Evolutionary conservation across 2,113 vertebrate species (phyloP).

Genomic region (Saccopteryx leptura): DNA sequence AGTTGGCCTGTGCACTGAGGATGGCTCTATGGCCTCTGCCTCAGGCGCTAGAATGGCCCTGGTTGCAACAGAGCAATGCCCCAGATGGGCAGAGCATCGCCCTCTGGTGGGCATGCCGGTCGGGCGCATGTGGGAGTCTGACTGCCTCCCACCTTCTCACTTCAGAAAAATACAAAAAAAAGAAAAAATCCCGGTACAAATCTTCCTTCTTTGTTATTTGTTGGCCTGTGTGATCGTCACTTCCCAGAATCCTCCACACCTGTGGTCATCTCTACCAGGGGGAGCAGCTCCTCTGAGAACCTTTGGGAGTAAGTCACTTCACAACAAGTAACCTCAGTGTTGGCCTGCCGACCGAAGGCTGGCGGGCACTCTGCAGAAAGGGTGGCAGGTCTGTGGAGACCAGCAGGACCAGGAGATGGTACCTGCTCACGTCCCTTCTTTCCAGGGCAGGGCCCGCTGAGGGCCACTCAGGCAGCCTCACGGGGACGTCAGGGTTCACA

Average conservation of each 20-base stretch:
- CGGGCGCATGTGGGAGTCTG: too few species aligned
- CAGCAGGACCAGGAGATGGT: rapidly evolving
- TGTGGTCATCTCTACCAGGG: rapidly evolving
- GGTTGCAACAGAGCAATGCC: too few species aligned
- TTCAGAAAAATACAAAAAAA: too few species aligned
- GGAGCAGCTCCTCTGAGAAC: not conserved
- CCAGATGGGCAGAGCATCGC: too few species aligned
- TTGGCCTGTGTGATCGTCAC: not conserved
- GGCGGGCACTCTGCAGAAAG: rapidly evolving
- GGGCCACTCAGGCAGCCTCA: not conserved
- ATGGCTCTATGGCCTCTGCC: too few species aligned
- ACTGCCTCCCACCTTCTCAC: too few species aligned
- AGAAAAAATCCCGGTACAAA: not conserved
- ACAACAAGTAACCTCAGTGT: not conserved
- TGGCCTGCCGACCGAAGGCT: rapidly evolving
- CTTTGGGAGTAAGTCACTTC: not conserved
- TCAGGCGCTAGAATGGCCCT: too few species aligned
- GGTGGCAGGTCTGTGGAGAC: not conserved
- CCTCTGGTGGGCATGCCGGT: too few species aligned
- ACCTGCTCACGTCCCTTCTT: too few species aligned
- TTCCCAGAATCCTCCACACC: not conserved
- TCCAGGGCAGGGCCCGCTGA: rapidly evolving
- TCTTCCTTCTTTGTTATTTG: not conserved
- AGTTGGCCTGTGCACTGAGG: too few species aligned
- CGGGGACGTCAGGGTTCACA: not conserved